Conservation (phyloP, 2,888 invertebrate genomes). For the Lochmaea crataegi region DNA sequence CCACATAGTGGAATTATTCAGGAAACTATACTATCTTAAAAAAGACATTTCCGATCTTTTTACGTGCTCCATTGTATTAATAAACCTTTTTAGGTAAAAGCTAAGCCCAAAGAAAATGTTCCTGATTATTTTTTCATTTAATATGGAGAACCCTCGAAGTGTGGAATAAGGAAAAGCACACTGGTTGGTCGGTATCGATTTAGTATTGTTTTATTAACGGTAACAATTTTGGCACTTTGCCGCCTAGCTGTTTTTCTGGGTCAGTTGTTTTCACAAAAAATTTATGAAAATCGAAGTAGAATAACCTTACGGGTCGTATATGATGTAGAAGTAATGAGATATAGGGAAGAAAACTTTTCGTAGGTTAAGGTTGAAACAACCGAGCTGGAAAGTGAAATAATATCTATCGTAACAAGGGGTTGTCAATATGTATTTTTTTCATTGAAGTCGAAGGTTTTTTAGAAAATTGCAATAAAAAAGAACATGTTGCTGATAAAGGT, state of each 20-base stretch:
- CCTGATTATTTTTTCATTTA: no score
- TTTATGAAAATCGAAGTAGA: slow-evolving; percentile 12
- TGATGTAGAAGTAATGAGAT: slow-evolving; percentile 29
- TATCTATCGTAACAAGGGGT: background rate
- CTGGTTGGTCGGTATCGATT: background rate
- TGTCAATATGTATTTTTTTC: background rate
- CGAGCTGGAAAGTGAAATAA: slow-evolving; percentile 20
- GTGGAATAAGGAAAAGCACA: no score
- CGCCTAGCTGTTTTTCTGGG: slow-evolving; percentile 27
- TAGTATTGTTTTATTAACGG: slow-evolving; percentile 23
- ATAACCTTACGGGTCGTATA: slow-evolving; percentile 26
- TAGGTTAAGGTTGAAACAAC: slow-evolving; percentile 20
- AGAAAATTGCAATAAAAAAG: no score
- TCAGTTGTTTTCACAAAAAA: slow-evolving; percentile 24
- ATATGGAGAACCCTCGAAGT: no score
- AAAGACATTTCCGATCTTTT: no score
- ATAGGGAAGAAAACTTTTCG: slow-evolving; percentile 15
- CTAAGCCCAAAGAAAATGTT: no score
- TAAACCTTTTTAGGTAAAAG: no score
- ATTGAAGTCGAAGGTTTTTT: no score
- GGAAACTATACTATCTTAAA: no score
- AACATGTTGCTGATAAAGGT: no score
- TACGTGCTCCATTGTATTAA: no score
- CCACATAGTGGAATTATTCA: no score
- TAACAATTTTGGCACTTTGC: slow-evolving; percentile 30